These are phyloP conservation scores for Martes martes DNA, from an alignment of 2,113 vertebrate genomes.

Conservation along the genomic window DNA sequence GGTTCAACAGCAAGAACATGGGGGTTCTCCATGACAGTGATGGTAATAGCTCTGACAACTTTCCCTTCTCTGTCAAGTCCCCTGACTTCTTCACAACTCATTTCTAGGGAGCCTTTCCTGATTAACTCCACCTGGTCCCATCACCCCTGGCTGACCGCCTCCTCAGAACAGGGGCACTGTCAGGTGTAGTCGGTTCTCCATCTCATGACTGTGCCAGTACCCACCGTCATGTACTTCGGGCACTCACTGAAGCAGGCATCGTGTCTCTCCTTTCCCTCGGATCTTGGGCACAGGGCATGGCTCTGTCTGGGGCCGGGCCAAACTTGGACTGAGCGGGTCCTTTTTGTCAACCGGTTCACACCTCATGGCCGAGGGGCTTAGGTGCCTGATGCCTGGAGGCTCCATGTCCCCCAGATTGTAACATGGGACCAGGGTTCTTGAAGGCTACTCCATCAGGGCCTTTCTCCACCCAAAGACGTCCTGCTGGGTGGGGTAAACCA, in stretches of 20 bases:
- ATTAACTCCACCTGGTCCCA: accelerated
- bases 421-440: background rate
- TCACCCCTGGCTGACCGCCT: background rate
- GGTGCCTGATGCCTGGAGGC: background rate
- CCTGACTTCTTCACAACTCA: background rate
- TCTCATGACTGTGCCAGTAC: too few relatives aligned
- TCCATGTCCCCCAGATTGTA: background rate
- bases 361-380: background rate
- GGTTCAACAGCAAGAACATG: background rate
- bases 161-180: background rate
- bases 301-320: background rate
- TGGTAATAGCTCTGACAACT: background rate
- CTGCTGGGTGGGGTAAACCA: background rate
- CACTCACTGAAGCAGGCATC: background rate
- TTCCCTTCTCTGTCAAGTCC: background rate
- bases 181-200: background rate
- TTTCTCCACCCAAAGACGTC: background rate
- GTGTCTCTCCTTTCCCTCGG: background rate
- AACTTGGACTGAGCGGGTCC: background rate
- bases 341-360: background rate
- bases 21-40: background rate
- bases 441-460: background rate
- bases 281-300: background rate
- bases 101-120: background rate
- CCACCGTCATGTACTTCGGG: accelerated